A percentile compares a stretch with the other conserved stretches of the same genome.
Conservation (phyloP, 2,113 vertebrate genomes). For the cat (Felis catus) region DNA sequence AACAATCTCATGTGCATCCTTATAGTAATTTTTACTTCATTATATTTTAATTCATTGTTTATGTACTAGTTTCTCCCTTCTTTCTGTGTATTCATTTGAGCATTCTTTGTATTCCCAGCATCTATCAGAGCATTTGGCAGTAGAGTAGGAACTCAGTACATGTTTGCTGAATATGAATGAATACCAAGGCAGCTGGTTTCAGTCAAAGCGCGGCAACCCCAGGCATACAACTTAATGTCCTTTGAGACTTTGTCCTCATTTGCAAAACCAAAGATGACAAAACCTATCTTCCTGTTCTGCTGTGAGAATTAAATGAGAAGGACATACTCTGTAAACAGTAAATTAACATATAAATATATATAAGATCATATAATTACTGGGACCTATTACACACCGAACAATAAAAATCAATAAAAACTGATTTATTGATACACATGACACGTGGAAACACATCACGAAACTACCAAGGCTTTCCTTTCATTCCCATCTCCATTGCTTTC, state of each 20-base stretch:
- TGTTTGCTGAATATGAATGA: conserved; percentile 77
- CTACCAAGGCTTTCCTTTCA: neutral
- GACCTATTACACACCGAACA: neutral
- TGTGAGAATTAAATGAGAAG: conserved; percentile 20
- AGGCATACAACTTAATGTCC: conserved; percentile 44
- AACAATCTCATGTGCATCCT: neutral
- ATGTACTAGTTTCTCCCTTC: conserved; percentile 16
- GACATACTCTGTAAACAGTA: neutral
- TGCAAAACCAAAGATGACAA: neutral
- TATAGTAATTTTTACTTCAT: neutral
- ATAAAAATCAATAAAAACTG: neutral
- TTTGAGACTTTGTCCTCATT: conserved; percentile 58
- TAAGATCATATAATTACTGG: neutral
- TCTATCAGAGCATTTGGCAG: conserved; percentile 54
- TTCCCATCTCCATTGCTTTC: neutral
- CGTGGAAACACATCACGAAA: neutral
- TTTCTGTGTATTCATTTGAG: conserved; percentile 59
- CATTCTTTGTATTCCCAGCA: conserved; percentile 62
- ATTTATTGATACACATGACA: neutral
- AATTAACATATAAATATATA: neutral
- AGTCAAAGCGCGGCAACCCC: neutral
- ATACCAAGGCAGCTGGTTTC: conserved; percentile 53
- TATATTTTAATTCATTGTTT: conserved; percentile 51
- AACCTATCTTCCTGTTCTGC: conserved; percentile 1
- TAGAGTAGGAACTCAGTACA: conserved; percentile 40